A percentile compares a stretch with the other conserved stretches of the same genome.
phyloP scores from a whole-genome alignment of 2,888 invertebrate genomes.

The Aphidoletes aphidimyza region DNA sequence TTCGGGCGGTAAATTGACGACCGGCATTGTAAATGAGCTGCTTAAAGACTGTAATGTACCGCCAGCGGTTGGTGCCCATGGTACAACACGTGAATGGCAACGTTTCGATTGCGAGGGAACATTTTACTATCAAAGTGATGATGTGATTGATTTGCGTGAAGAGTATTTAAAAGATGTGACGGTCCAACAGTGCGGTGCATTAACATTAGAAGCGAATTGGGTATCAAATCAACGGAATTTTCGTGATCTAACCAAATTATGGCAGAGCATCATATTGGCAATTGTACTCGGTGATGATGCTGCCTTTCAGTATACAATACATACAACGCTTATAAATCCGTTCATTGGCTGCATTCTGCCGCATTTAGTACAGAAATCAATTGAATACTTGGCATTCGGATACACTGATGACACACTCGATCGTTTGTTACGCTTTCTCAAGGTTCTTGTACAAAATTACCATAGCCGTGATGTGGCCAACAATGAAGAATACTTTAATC shows the following conservation, averaged over 20 bases:
- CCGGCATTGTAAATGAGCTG: constrained; percentile 66
- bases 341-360: constrained; percentile 64
- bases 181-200: constrained; percentile 59
- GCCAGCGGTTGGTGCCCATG: constrained; percentile 64
- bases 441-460: constrained; percentile 63
- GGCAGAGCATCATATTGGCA: constrained; percentile 58
- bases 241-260: constrained; percentile 54
- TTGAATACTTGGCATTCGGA: constrained; percentile 64
- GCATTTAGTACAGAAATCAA: constrained; percentile 63
- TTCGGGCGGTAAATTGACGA: constrained; percentile 64
- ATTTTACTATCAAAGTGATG: constrained; percentile 64
- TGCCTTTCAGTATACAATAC: constrained; percentile 60
- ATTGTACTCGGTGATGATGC: constrained; percentile 61
- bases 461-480: constrained; percentile 62
- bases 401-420: constrained; percentile 62
- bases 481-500: constrained; percentile 63
- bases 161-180: constrained; percentile 62
- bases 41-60: constrained; percentile 65
- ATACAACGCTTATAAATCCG: constrained; percentile 62
- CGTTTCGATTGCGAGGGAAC: constrained; percentile 64
- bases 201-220: constrained; percentile 62
- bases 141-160: constrained; percentile 64
- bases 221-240: constrained; percentile 60
- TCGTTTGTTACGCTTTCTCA: constrained; percentile 64
- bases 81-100: constrained; percentile 63